A percentile compares a stretch with the other conserved stretches of the same genome.
Evolutionary conservation across 2,888 invertebrate species (phyloP).

Genomic region (Plebejus argus): DNA sequence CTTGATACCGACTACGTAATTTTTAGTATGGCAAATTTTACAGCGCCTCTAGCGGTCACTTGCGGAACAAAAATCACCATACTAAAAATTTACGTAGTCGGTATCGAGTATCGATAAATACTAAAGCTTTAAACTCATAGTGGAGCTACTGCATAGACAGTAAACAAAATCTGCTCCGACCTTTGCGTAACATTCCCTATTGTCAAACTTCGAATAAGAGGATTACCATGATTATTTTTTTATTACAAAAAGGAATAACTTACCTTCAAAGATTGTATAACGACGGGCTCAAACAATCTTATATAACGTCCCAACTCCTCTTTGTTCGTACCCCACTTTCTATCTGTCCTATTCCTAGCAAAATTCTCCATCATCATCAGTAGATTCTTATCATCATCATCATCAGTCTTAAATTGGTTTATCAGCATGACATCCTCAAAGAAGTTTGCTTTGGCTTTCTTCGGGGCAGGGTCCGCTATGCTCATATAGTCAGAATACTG

Average conservation of each 20-base stretch:
- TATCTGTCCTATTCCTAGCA: slow-evolving; percentile 68
- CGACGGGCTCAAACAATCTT: slow-evolving; percentile 95
- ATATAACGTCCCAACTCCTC: slow-evolving; percentile 87
- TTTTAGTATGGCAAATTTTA: too few species aligned
- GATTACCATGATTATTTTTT: too few species aligned
- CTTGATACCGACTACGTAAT: too few species aligned
- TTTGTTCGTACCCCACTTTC: slow-evolving; percentile 75
- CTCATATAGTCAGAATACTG: slow-evolving; percentile 68
- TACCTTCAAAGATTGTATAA: slow-evolving; percentile 94
- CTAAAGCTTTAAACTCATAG: too few species aligned
- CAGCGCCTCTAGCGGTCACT: too few species aligned
- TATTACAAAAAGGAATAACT: background rate
- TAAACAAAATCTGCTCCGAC: too few species aligned
- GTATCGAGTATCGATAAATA: too few species aligned
- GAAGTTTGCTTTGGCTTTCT: slow-evolving; percentile 49
- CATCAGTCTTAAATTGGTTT: slow-evolving; percentile 48
- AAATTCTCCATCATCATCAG: slow-evolving; percentile 72
- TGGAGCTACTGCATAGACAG: too few species aligned
- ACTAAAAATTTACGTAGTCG: too few species aligned
- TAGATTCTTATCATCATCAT: slow-evolving; percentile 53
- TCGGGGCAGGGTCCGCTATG: slow-evolving; percentile 51
- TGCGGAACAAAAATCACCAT: too few species aligned
- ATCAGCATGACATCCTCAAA: slow-evolving; percentile 63
- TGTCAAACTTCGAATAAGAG: too few species aligned
- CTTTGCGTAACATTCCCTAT: too few species aligned